Base-by-base conservation (phyloP, 2,113 vertebrate species). In the Urocitellus parryii region DNA sequence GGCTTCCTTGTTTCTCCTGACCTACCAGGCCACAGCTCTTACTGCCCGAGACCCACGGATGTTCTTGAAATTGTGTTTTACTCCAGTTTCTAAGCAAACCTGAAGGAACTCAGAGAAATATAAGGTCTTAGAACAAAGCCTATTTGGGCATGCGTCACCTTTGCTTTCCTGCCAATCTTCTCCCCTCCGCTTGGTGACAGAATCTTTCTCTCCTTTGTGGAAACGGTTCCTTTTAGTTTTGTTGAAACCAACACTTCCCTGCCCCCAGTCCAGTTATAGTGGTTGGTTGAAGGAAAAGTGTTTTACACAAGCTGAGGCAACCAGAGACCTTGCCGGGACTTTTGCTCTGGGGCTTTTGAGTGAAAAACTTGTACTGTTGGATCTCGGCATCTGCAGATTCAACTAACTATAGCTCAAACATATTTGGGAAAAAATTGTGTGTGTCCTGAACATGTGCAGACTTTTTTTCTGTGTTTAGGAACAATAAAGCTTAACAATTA, bases 141-240 rank as follows among this genome's bases (percentile, higher is more conserved):
- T 90, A 20, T 80, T 86, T 95, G 56, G n/a, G 88, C 88, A 76
- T 42, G 11, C 25, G 32, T 65, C 85, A 17, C 63, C 91, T 95
- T 84, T 77, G 70, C 56, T 67, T 88, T 95, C 37, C 77, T 63
- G 24, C 67, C 67, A 73, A 80, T 91, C 34, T 85, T 72, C 24
- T 93, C 7, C 5, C 24, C 61, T 93, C 78, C 63, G 68, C 95
- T 96, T 87, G 27, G 61, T 61, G 67, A 61, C 27, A 93, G 34
- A 42, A 24, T 61, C 18, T 90, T 90, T 92, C 56, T 87, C 80
- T 72, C 76, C 89, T 84, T 65, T 92, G 32, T 68, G 72, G 92
- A 87, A 68, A 45, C 5, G 73, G 67, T 37, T 91, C 22, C 32
- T 34, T 37, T 92, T 29, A 27, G 87, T 81, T 79, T 56, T 78